Conservation (phyloP, 2,113 vertebrate genomes). For the Leptocoma aspasia region DNA sequence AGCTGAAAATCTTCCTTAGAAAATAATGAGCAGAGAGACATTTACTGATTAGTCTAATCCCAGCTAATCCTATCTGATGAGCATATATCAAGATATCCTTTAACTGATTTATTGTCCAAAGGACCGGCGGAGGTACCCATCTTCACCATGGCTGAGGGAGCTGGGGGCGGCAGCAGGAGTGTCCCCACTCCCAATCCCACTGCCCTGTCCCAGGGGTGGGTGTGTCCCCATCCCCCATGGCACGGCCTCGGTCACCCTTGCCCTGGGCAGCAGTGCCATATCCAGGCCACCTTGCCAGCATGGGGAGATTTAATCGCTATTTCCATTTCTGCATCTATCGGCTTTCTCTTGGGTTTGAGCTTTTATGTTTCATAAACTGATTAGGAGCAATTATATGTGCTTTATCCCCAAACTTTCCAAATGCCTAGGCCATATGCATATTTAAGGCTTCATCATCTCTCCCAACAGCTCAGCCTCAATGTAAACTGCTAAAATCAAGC, state of each 20-base stretch:
- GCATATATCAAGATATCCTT: slow-evolving; percentile 73
- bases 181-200: neutral
- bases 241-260: accelerated
- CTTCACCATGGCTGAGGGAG: accelerated
- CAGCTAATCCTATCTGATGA: slow-evolving; percentile 80
- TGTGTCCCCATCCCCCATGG: accelerated
- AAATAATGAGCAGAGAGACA: slow-evolving; percentile 82
- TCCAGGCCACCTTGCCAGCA: slow-evolving; percentile 13
- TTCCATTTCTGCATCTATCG: slow-evolving; percentile 58
- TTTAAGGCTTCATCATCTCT: slow-evolving; percentile 74
- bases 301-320: slow-evolving; percentile 53
- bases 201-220: accelerated
- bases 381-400: slow-evolving; percentile 56
- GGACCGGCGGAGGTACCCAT: neutral
- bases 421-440: slow-evolving; percentile 74
- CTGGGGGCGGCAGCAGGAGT: accelerated
- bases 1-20: slow-evolving; percentile 75
- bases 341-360: slow-evolving; percentile 44
- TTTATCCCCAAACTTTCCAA: slow-evolving; percentile 69
- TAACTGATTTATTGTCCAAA: slow-evolving; percentile 72
- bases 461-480: slow-evolving; percentile 40
- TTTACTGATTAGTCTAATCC: slow-evolving; percentile 86
- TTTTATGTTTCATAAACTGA: slow-evolving; percentile 67
- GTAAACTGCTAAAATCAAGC: slow-evolving; percentile 76
- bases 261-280: neutral